Evolutionary conservation across 2,888 invertebrate species (phyloP).

Genomic region (Parascotia fuliginaria): DNA sequence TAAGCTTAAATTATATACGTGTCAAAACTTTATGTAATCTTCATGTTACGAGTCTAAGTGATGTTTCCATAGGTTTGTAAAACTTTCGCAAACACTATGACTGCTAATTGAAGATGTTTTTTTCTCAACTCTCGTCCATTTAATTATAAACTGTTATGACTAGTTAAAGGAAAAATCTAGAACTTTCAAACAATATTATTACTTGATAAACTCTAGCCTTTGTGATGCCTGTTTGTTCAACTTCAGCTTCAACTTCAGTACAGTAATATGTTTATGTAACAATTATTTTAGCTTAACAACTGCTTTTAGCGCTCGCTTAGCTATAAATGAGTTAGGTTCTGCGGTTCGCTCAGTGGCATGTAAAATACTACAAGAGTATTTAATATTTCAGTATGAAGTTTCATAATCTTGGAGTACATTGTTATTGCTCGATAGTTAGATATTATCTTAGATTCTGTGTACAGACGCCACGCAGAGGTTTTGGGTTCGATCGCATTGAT

Average conservation of each 20-base stretch:
- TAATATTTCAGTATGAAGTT: background rate
- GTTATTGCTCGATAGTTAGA: background rate
- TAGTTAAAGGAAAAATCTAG: background rate
- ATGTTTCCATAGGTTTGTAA: too few relatives aligned
- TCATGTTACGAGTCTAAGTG: too few relatives aligned
- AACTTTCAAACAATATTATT: background rate
- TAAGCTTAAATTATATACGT: too few relatives aligned
- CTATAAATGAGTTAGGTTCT: slow-evolving; percentile 44
- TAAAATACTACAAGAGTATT: slow-evolving; percentile 13
- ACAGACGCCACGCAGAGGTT: too few relatives aligned
- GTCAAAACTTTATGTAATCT: too few relatives aligned
- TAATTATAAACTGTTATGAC: background rate
- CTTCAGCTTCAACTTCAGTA: slow-evolving; percentile 2
- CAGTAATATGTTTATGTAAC: slow-evolving; percentile 36
- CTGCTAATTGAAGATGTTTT: too few relatives aligned
- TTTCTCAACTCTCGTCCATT: too few relatives aligned
- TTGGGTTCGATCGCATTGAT: too few relatives aligned
- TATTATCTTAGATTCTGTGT: too few relatives aligned
- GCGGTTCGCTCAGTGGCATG: slow-evolving; percentile 17
- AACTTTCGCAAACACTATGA: too few relatives aligned
- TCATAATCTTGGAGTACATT: background rate
- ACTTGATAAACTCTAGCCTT: background rate
- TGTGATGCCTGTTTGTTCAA: slow-evolving; percentile 3
- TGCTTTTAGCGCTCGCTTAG: slow-evolving; percentile 44
- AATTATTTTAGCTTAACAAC: slow-evolving; percentile 44